These are phyloP conservation scores for Athene noctua DNA, from an alignment of 2,113 vertebrate genomes.

Conservation along the genomic window DNA sequence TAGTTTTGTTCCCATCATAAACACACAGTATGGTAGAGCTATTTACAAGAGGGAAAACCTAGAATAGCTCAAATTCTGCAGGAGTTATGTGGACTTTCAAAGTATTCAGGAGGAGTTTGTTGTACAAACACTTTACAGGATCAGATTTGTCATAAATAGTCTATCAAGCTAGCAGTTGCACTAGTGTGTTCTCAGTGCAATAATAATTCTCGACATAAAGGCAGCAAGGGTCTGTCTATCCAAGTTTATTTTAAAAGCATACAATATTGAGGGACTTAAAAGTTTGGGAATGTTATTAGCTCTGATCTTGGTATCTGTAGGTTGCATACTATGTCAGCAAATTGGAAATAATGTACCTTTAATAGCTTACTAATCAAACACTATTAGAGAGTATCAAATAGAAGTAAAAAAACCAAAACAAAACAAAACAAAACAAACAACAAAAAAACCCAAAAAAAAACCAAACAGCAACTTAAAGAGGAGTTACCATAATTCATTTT, in stretches of 20 bases:
- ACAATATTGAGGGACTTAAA: background rate
- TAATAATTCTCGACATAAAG: background rate
- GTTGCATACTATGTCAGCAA: background rate
- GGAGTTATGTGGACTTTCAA: background rate
- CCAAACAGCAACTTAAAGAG: background rate
- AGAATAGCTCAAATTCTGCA: background rate
- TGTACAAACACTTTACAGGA: background rate
- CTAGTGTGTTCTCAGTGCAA: background rate
- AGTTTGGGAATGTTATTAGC: background rate
- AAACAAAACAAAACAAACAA: background rate
- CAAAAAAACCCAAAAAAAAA: background rate
- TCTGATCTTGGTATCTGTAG: background rate
- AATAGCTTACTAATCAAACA: background rate
- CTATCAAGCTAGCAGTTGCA: background rate
- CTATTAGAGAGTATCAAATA: background rate
- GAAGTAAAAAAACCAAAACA: background rate
- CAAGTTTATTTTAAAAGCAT: background rate
- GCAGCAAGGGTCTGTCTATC: background rate
- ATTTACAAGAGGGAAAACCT: background rate
- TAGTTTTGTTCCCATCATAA: background rate
- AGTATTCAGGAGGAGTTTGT: background rate
- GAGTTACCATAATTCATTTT: background rate
- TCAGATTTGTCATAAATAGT: background rate
- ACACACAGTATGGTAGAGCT: background rate
- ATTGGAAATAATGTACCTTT: background rate